Evolutionary conservation across 35 echinoderm and acorn worm species (phyloP).

Genomic region (Heliocidaris tuberculata): DNA sequence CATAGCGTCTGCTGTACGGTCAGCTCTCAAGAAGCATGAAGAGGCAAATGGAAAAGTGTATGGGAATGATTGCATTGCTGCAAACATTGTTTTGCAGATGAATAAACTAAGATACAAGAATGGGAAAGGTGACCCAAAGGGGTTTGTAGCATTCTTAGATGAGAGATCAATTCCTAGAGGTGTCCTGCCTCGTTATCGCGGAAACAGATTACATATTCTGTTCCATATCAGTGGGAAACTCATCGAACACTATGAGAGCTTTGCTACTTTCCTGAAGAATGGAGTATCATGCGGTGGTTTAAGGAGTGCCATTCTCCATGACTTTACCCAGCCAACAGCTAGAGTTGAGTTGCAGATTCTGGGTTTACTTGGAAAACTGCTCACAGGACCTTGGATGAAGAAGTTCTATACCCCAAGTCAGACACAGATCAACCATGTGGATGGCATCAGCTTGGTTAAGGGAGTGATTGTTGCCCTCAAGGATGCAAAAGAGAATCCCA

Average conservation of each 20-base stretch:
- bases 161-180: conserved; percentile 41
- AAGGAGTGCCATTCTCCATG: background rate
- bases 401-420: background rate
- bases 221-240: conserved; percentile 59
- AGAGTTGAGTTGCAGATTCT: conserved; percentile 36
- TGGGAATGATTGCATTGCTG: conserved; percentile 58
- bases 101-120: conserved; percentile 61
- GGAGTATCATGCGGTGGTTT: conserved; percentile 9
- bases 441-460: conserved; percentile 45
- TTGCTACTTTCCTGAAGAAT: background rate
- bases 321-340: background rate
- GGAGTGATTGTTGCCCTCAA: background rate
- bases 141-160: conserved; percentile 44
- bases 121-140: conserved; percentile 61
- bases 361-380: conserved; percentile 26
- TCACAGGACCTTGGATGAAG: conserved; percentile 54
- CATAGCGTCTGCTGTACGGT: conserved; percentile 40
- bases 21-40: conserved; percentile 37
- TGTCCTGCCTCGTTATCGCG: conserved; percentile 50
- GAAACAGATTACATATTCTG: conserved; percentile 50
- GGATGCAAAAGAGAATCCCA: background rate
- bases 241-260: conserved; percentile 42
- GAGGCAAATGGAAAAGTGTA: no score
- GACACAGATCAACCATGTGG: conserved; percentile 45
- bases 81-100: conserved; percentile 45